Conservation (phyloP, 2,888 invertebrate genomes). For the Pseudococcus longispinus region DNA sequence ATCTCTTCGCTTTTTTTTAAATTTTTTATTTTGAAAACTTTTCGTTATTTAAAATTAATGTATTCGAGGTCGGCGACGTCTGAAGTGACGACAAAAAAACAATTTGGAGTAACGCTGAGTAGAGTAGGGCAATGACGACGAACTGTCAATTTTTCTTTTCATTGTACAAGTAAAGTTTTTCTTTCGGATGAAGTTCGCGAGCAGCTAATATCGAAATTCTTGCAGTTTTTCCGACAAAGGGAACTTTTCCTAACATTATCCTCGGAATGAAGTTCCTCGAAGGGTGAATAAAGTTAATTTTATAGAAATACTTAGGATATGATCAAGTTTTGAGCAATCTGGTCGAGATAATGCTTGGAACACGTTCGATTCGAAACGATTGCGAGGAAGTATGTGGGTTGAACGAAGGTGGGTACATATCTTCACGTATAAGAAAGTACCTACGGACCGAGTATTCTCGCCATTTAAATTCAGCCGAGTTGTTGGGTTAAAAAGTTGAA, state of each 20-base stretch:
- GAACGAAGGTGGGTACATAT: not conserved
- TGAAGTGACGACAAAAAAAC: not conserved
- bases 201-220: not conserved
- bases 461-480: not conserved
- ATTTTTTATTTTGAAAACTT: not conserved
- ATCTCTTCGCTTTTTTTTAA: not conserved
- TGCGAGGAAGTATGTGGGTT: not conserved
- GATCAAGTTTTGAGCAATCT: not conserved
- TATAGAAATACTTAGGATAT: not conserved
- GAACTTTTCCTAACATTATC: not conserved
- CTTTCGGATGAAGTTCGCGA: not conserved
- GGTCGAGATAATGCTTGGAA: not conserved
- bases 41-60: constrained; percentile 5
- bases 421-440: not conserved
- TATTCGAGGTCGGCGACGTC: not conserved
- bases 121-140: not conserved
- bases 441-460: not conserved
- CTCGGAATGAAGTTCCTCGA: not conserved
- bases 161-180: not conserved
- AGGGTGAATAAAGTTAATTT: not conserved
- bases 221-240: not conserved
- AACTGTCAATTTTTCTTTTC: not conserved
- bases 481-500: not conserved
- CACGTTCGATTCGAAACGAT: not conserved
- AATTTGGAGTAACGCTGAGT: not conserved